A percentile compares a stretch with the other conserved stretches of the same genome.
These are phyloP conservation scores for Taenaris catops DNA, from an alignment of 2,888 invertebrate genomes.

Conservation along the genomic window DNA sequence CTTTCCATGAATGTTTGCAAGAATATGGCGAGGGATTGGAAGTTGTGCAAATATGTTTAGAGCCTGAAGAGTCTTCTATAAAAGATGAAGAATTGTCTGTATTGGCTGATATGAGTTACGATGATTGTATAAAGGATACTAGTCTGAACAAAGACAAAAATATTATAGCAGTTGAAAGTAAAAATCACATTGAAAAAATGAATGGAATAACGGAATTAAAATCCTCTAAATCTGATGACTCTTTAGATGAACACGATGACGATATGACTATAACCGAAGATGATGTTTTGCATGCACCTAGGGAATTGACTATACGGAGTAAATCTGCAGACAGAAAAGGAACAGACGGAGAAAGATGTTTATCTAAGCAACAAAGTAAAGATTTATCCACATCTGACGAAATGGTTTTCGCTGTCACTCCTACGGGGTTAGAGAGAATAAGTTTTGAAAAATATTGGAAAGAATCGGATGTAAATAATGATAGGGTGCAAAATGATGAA, in stretches of 20 bases:
- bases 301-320: slow-evolving; percentile 57
- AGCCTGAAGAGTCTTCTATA: slow-evolving; percentile 78
- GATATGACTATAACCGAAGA: slow-evolving; percentile 75
- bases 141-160: slow-evolving; percentile 29
- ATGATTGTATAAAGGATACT: slow-evolving; percentile 47
- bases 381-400: slow-evolving; percentile 75
- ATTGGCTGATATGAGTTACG: slow-evolving; percentile 62
- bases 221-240: slow-evolving; percentile 63
- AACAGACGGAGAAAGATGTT: slow-evolving; percentile 36
- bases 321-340: slow-evolving; percentile 47
- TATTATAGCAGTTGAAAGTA: slow-evolving; percentile 25
- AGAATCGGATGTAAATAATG: slow-evolving; percentile 47
- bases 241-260: slow-evolving; percentile 64
- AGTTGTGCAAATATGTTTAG: slow-evolving; percentile 81
- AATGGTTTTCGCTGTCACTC: slow-evolving; percentile 76
- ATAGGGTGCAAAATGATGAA: slow-evolving; percentile 59
- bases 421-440: slow-evolving; percentile 72
- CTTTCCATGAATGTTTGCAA: slow-evolving; percentile 83
- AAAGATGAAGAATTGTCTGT: slow-evolving; percentile 72
- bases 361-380: slow-evolving; percentile 71
- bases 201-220: slow-evolving; percentile 53
- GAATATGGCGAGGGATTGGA: slow-evolving; percentile 82
- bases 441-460: slow-evolving; percentile 75
- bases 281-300: slow-evolving; percentile 53
- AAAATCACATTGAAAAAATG: slow-evolving; percentile 36